These are phyloP conservation scores for Nasua narica DNA, from an alignment of 2,797 vertebrate species.

Conservation along the genomic window DNA sequence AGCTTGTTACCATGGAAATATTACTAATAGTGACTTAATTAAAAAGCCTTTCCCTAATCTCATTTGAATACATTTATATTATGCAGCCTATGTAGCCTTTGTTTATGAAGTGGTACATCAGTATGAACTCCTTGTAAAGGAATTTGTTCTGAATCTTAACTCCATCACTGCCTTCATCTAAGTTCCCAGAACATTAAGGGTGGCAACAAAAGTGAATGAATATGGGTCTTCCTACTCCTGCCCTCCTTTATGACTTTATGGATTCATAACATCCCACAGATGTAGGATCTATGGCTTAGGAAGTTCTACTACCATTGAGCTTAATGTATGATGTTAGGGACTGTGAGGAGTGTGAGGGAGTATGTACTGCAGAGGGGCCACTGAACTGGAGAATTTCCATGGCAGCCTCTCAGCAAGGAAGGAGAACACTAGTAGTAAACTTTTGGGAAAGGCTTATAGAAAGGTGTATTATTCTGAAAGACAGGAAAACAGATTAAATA, in stretches of 20 bases:
- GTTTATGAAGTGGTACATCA: conserved; percentile 16
- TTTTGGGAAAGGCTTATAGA: conserved; percentile 57
- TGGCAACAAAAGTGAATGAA: conserved; percentile 20
- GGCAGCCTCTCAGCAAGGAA: not conserved
- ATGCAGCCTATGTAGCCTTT: conserved; percentile 24
- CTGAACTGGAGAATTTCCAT: not conserved
- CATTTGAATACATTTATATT: conserved; percentile 53
- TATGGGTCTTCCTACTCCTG: not conserved
- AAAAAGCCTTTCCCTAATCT: conserved; percentile 31
- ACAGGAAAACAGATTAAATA: conserved; percentile 60
- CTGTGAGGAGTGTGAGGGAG: not conserved
- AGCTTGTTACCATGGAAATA: conserved; percentile 53
- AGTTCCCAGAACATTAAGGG: not conserved
- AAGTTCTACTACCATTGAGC: too few species aligned
- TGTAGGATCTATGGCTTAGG: too few species aligned
- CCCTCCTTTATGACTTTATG: not conserved
- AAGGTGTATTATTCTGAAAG: conserved; percentile 57
- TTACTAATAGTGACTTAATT: conserved; percentile 54
- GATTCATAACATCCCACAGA: not conserved
- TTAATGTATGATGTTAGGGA: too few species aligned
- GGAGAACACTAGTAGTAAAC: not conserved
- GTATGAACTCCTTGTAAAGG: not conserved
- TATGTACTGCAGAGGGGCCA: not conserved
- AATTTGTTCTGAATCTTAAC: conserved; percentile 41
- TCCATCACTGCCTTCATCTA: not conserved